Evolutionary conservation across 2,113 vertebrate species (phyloP), one percentile per base, ranked within the genome.

Genomic region (Aleadryas rufinucha): DNA sequence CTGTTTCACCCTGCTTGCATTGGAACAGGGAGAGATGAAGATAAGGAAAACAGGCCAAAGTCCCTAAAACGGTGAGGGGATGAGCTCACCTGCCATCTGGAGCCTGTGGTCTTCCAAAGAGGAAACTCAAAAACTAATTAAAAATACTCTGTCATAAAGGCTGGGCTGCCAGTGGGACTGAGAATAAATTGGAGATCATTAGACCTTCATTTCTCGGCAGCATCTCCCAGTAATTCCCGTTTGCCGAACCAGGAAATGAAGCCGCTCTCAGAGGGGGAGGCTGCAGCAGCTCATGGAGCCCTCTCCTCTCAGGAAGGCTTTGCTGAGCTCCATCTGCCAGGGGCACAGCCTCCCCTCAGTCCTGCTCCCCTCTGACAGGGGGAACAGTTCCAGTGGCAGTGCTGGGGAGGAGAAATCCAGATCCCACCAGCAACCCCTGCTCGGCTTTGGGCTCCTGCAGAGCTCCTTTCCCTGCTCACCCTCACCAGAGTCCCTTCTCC

Each of bases 71-170:
- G 4, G 49, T 27, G 47, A 91, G 53, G 95, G 79, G 95, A 93
- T 88, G 93, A 97, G 76, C 84, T 94, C 90, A 86, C 84, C 88
- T 61, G 78, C 85, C 82, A 92, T 88, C 94, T 95, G 87, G 65
- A 95, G 90, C 85, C 91, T 53, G 59, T 91, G 90, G 45, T 28
- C 89, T 93, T 96, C 92, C 85, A 94, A 76, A 82, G 79, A 95
- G 66, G 78, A 80, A 77, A 33, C 88, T 76, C 60, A 82, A 89
- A 87, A 70, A 63, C 71, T 49, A 95, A 95, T 85, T 86, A 85
- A 96, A 95, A 94, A 69, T 60, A 72, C 22, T 50, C 84, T 53
- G 30, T 45, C 49, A 9, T 87, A 75, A 91, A 59, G 91, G 60
- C 92, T 61, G 41, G 94, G 83, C 63, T 76, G 88, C 90, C 91